Conservation (phyloP, 2,888 invertebrate species). For the Neoaliturus tenellus region DNA sequence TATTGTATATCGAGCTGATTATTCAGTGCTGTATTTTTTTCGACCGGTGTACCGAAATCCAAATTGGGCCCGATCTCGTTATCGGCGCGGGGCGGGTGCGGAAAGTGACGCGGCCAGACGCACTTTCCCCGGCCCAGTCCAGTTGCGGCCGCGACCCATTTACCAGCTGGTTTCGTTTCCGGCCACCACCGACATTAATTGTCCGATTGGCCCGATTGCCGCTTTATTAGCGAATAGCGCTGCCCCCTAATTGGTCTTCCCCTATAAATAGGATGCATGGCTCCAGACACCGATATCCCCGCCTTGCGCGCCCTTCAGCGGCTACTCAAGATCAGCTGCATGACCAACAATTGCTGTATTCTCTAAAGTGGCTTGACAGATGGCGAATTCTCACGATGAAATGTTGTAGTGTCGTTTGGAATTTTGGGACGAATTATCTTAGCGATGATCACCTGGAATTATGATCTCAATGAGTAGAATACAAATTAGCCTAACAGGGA, state of each 20-base stretch:
- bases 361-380: background rate
- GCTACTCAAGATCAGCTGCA: too few species aligned
- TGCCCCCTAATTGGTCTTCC: background rate
- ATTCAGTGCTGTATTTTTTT: too few species aligned
- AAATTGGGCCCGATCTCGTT: too few species aligned
- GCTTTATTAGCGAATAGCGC: slow-evolving; percentile 16
- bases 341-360: too few species aligned
- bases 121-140: slow-evolving; percentile 22
- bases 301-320: background rate
- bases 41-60: too few species aligned
- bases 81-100: background rate
- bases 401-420: too few species aligned
- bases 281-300: background rate
- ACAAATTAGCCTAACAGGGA: too few species aligned
- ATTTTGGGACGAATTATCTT: too few species aligned
- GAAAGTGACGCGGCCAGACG: background rate
- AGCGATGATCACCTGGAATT: too few species aligned
- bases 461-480: too few species aligned
- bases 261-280: background rate
- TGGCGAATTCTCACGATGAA: too few species aligned
- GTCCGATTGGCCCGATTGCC: slow-evolving; percentile 29
- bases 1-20: too few species aligned
- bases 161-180: slow-evolving; percentile 32
- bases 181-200: slow-evolving; percentile 18
- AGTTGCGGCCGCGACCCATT: slow-evolving; percentile 35